Base-by-base conservation (phyloP, 2,113 vertebrate genomes). In the Thermophis baileyi region DNA sequence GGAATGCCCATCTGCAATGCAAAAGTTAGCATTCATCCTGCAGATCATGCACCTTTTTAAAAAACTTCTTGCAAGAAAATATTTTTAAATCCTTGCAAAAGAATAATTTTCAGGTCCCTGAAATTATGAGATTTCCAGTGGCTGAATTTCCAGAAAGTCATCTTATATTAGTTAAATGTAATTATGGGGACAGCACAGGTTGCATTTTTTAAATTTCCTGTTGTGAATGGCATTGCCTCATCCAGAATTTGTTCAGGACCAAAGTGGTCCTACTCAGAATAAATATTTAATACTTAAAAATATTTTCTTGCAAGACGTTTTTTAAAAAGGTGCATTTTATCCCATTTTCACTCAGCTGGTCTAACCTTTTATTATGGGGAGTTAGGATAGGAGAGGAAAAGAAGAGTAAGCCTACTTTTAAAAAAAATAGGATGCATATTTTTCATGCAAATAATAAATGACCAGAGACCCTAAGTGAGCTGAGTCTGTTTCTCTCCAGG, bases 221-320 rank as follows among this genome's bases (percentile, higher is more conserved):
- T 24, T 92, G 89, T 89, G 57, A 96, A 92, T 91, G 93, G 93
- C 94, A 95, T 96, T 94, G 95, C 95, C 91, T 96, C 95, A 96
- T 96, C 95, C 91, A 87, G 51, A 94, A 94, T 97, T 92, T 94
- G 94, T 95, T 96, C 93, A 92, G 95, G 95, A 92, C 94, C 90
- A 10, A 46, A 93, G 91, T 89, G 94, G 94, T 94, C 94, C 92
- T 95, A 96, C 92, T 92, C 94, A 92, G 91, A 95, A 94, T 60
- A 60, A 60, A 60, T 27, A 27, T 11, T 60, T 27, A 27, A 60
- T 27, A 60, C 25, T 30, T 60, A 60, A 60, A 57, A 60, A 60
- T 27, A 60, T 11, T 27, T 57, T 60, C 9, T 60, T 60, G 57
- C 57, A 60, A 60, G 1, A 9, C 24, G 2, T 27, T 60, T 27